Evolutionary conservation across 2,113 vertebrate genomes (phyloP).

Genomic region (Leiothrix lutea): DNA sequence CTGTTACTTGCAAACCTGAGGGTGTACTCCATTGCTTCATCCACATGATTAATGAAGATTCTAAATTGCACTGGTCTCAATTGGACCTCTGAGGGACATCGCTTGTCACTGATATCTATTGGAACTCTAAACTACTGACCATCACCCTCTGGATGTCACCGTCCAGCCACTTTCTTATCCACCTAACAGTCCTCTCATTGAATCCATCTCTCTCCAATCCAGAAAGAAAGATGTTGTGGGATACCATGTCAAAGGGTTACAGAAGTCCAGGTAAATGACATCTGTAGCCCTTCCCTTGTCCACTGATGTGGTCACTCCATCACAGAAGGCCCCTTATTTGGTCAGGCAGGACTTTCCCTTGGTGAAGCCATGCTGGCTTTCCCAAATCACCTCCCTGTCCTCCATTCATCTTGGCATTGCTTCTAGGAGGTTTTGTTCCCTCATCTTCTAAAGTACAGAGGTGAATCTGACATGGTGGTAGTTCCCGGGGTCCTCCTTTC

Average conservation of each 20-base stretch:
- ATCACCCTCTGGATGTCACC: rapidly evolving
- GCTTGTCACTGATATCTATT: neutral
- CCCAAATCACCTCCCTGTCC: neutral
- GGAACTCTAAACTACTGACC: no score
- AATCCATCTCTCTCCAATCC: neutral
- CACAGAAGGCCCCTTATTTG: rapidly evolving
- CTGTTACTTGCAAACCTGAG: no score
- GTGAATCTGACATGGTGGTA: neutral
- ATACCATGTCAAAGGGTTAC: neutral
- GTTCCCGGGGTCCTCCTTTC: neutral
- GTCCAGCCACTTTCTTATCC: neutral
- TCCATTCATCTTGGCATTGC: neutral
- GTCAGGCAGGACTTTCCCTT: neutral
- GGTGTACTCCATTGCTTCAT: neutral
- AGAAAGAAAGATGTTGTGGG: no score
- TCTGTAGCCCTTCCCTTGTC: rapidly evolving
- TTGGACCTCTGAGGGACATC: neutral
- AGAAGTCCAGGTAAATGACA: neutral
- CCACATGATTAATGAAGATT: neutral
- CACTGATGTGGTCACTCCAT: neutral
- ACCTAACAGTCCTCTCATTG: neutral
- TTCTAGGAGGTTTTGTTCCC: neutral
- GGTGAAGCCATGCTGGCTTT: neutral
- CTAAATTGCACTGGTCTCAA: neutral
- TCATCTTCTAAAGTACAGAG: neutral